Base-by-base conservation (phyloP, 2,888 invertebrate genomes). In the Rhagium mordax region DNA sequence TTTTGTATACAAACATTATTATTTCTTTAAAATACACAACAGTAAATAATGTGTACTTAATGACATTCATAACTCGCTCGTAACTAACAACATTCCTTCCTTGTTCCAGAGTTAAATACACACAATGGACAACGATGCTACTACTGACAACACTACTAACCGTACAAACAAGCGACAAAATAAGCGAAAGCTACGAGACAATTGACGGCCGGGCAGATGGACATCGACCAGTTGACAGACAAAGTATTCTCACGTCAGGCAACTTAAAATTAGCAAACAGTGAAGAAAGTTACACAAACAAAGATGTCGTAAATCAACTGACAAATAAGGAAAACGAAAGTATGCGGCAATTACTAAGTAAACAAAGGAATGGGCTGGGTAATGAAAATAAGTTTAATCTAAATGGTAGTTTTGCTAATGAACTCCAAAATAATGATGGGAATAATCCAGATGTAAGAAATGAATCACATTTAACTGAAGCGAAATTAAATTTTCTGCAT, bases 281-380 rank as follows among this genome's bases (percentile, higher is more conserved):
- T 48, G 69, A 76, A n/a, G 69, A 71, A 75, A 75, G 71, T 48
- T 29, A 33, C 41, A 57, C 41, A 59, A 62, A 64, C 21, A 33
- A 20, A 33, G 41, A 33, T 53, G 53, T 55, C 49, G 61, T 10
- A 51, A 21, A 67, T 62, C 24, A 41, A 24, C 47, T 29, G 67
- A 59, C 69, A 64, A 65, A 69, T 71, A 74, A 66, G 73, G 73
- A 76, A 74, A 76, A 75, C 33, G 74, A 78, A 76, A 76, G 76
- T 67, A 48, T 41, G 10, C n/a, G n/a, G 53, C 29, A 47, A 53
- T 41, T 24, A 18, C 5, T 51, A 65, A 65, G 7, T 29, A 24
- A n/a, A 53, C 65, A 53, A 53, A 53, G 27, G 24, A 64, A 29
- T 49, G 49, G n/a, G n/a, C 41, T 0, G n/a, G 41, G n/a, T 4